Conservation (phyloP, 2,888 invertebrate genomes). For the Carabus problematicus region DNA sequence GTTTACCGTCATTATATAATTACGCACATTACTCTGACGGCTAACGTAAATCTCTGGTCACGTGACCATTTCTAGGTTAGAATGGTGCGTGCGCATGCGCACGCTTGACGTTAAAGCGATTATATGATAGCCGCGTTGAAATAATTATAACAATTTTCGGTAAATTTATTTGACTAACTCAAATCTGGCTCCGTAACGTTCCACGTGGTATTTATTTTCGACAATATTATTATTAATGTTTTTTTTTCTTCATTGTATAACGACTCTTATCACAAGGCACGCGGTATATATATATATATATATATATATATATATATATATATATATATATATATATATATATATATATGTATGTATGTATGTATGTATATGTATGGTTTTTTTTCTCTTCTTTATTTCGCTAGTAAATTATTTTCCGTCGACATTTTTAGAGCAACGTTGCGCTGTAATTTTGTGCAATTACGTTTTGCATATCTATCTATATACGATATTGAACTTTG, state of each 20-base stretch:
- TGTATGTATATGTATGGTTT: neutral
- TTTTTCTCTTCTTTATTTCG: conserved; percentile 35
- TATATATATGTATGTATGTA: neutral
- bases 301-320: neutral
- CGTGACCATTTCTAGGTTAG: no score
- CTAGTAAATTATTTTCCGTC: conserved; percentile 51
- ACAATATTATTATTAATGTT: conserved; percentile 42
- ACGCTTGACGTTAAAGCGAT: no score
- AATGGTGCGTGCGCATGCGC: no score
- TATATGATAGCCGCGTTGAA: neutral
- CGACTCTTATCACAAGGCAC: conserved; percentile 40
- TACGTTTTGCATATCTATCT: conserved; percentile 57
- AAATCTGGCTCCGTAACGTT: conserved; percentile 2
- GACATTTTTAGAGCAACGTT: conserved; percentile 51
- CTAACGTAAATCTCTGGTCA: no score
- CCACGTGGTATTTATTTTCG: conserved; percentile 28
- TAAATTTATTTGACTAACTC: conserved; percentile 35
- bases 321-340: neutral
- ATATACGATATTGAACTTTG: conserved; percentile 52
- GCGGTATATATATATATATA: neutral
- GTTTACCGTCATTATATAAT: no score
- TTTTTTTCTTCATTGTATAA: no score
- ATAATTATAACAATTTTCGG: conserved; percentile 20
- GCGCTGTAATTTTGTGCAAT: conserved; percentile 54
- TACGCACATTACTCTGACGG: no score